A percentile compares a stretch with the other conserved stretches of the same genome.
Conservation (phyloP, 2,888 invertebrate genomes). For the Dolichopus griseipennis region DNA sequence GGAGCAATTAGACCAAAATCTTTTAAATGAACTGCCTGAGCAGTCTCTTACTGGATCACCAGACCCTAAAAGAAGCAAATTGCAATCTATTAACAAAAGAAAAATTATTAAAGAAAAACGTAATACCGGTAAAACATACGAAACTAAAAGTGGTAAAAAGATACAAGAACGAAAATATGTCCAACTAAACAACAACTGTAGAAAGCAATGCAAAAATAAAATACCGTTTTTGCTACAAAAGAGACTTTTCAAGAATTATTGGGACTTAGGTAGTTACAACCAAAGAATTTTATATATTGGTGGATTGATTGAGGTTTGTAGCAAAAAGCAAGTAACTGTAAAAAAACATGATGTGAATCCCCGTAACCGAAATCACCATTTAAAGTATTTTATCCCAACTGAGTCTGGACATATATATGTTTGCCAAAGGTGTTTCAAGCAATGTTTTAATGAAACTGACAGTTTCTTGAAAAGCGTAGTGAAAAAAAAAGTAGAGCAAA, state of each 20-base stretch:
- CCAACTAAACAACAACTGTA: neutral
- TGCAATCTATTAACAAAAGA: neutral
- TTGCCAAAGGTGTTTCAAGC: neutral
- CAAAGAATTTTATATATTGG: neutral
- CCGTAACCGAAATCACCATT: neutral
- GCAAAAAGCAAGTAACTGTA: neutral
- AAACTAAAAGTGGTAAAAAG: neutral
- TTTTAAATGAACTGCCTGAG: no score
- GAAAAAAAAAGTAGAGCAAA: neutral
- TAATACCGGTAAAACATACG: neutral
- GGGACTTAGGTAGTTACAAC: neutral
- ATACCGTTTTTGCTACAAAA: neutral
- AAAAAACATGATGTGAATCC: neutral
- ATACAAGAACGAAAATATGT: neutral
- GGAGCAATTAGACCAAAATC: no score
- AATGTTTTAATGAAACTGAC: neutral
- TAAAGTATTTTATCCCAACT: neutral
- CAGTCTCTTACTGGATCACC: no score
- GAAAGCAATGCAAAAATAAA: neutral
- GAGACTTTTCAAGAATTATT: neutral
- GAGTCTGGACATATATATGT: neutral
- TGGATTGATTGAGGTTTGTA: neutral
- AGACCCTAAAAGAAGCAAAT: no score
- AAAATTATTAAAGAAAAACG: neutral
- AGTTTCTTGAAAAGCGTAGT: neutral